Evolutionary conservation across 2,888 invertebrate genomes (phyloP), one percentile per base, ranked within the genome.

Genomic region (Andrena marginata): DNA sequence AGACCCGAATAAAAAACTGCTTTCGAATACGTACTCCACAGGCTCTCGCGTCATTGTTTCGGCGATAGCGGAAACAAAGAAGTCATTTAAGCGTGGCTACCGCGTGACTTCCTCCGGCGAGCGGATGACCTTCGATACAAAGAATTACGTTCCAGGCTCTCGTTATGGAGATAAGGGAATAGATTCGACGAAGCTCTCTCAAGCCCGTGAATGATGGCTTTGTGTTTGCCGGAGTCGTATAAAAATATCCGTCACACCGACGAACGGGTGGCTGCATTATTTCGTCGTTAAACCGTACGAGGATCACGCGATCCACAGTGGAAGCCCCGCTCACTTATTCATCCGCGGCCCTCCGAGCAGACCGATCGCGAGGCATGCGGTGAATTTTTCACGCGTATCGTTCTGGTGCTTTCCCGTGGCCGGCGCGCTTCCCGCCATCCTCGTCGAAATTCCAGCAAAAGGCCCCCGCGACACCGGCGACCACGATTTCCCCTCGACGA

Each of bases 331-430:
- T 88, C 85, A 84, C 69, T 88, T 87, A 87, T 88, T 88, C 80
- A 88, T 73, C 56, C 78, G 87, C 70, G 63, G 80, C 71, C 68
- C 33, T 42, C 79, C 64, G 60, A 77, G 79, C 77, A 80, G 82
- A 88, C 88, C 77, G 88, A 88, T 88, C 88, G 88, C 76, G 86
- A 77, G 77, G 80, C 85, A 82, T 75, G 83, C 56, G 71, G 73
- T 85, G 87, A 88, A 88, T 88, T 71, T 82, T 88, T 88, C 80
- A 87, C 78, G 65, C 59, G 59, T 67, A 85, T 65, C 73, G 77
- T 82, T 72, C 70, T 49, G 29, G 33, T 23, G 49, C 49, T 51
- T 68, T 67, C 72, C 49, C 60, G 65, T 16, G 76, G 49, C 51
- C 49, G 65, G 23, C 68, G 35, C 63, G 68, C n/a, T 23, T 23